phyloP scores from a whole-genome alignment of 2,888 invertebrate species.

The Dolichopus griseipennis region DNA sequence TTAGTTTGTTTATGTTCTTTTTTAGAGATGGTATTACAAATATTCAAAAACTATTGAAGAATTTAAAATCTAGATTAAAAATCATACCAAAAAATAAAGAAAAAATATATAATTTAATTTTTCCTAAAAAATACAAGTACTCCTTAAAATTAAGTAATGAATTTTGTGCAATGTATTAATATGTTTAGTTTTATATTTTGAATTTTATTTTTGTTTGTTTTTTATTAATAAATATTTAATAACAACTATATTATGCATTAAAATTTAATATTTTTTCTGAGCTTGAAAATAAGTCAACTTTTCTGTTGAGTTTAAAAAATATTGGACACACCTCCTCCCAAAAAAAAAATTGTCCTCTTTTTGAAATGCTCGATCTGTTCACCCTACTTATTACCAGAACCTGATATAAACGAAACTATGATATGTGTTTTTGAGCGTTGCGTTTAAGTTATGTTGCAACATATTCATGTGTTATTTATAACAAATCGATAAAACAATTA shows the following conservation, averaged over 20 bases:
- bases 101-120: slow-evolving; percentile 9
- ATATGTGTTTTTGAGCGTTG: too few relatives aligned
- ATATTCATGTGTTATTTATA: too few relatives aligned
- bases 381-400: too few relatives aligned
- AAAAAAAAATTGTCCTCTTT: slow-evolving; percentile 8
- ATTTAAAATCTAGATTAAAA: slow-evolving; percentile 7
- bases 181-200: slow-evolving; percentile 9
- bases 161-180: slow-evolving; percentile 7
- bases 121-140: slow-evolving; percentile 7
- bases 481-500: too few relatives aligned
- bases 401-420: too few relatives aligned
- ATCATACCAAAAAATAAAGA: slow-evolving; percentile 2
- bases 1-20: too few relatives aligned
- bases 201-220: too few relatives aligned
- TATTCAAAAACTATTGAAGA: slow-evolving; percentile 5
- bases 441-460: too few relatives aligned
- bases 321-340: slow-evolving; percentile 7
- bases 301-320: slow-evolving; percentile 9
- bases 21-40: slow-evolving; percentile 1
- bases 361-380: too few relatives aligned
- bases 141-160: slow-evolving; percentile 2
- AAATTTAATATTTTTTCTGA: slow-evolving; percentile 8
- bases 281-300: background rate
- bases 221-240: slow-evolving; percentile 9
- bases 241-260: slow-evolving; percentile 7